Evolutionary conservation across 2,797 vertebrate genomes (phyloP).

Genomic region (Urocyon cinereoargenteus): DNA sequence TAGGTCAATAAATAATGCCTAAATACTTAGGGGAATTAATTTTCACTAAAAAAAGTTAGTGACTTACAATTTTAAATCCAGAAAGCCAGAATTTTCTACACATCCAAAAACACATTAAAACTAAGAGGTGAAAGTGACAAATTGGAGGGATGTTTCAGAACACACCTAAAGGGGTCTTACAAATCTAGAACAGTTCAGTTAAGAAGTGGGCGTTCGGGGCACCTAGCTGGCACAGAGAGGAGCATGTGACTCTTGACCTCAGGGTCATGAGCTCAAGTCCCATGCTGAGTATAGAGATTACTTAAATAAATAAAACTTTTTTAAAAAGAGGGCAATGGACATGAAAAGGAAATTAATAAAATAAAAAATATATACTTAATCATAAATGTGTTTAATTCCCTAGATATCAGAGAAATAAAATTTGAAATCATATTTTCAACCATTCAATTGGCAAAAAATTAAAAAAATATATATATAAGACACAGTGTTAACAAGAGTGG

Average conservation of each 20-base stretch:
- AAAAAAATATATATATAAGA: background rate
- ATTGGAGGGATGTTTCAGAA: background rate
- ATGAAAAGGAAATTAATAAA: constrained; percentile 23
- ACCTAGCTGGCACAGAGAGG: background rate
- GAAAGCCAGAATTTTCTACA: background rate
- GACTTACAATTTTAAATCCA: background rate
- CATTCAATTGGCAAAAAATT: background rate
- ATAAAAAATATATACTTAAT: background rate
- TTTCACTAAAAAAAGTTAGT: background rate
- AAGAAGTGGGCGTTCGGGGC: background rate
- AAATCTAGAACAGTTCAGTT: background rate
- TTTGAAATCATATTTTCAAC: background rate
- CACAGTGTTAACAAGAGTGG: background rate
- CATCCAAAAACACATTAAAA: background rate
- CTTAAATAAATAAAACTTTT: background rate
- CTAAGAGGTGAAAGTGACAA: background rate
- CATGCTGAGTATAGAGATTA: background rate
- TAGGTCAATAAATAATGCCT: constrained; percentile 9
- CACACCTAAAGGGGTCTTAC: background rate
- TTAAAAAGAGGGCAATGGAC: background rate
- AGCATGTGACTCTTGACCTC: background rate
- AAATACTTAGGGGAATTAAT: background rate
- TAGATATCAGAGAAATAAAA: constrained; percentile 13
- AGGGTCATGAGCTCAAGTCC: background rate
- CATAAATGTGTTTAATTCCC: background rate